These are phyloP conservation scores for Nasonia vitripennis DNA, from an alignment of 1,140 invertebrate species.

Conservation along the genomic window DNA sequence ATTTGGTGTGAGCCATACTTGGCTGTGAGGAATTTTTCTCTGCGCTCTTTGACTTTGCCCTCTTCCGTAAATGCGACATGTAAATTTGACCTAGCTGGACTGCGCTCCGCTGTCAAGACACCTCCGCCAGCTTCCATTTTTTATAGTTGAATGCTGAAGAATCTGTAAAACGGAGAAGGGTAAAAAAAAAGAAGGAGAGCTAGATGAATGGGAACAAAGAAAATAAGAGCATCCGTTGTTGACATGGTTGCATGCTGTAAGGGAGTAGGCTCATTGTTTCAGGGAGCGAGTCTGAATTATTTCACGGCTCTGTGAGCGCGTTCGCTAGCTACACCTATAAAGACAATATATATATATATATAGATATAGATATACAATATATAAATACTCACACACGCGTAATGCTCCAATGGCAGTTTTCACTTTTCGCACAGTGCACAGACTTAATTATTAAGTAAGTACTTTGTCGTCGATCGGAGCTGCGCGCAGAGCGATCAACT, in stretches of 20 bases:
- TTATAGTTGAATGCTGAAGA: conserved; percentile 5
- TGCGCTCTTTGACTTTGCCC: conserved; percentile 88
- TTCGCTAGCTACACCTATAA: too few species aligned
- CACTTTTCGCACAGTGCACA: too few species aligned
- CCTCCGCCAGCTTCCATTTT: conserved; percentile 69
- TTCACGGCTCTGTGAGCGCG: conserved; percentile 36
- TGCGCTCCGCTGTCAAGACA: conserved; percentile 78
- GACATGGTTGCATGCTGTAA: conserved; percentile 30
- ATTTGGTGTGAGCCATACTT: conserved; percentile 98
- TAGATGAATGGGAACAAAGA: conserved; percentile 24
- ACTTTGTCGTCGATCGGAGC: too few species aligned
- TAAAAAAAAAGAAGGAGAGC: not conserved
- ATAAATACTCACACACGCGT: too few species aligned
- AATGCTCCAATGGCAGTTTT: too few species aligned
- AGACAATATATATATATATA: too few species aligned
- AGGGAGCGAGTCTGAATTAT: conserved; percentile 24
- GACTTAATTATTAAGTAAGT: too few species aligned
- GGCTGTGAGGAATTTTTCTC: conserved; percentile 96
- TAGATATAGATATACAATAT: too few species aligned
- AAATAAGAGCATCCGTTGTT: conserved; percentile 40
- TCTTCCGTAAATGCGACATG: conserved; percentile 93
- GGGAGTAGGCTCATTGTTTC: not conserved
- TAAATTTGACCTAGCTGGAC: conserved; percentile 85
- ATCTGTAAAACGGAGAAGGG: conserved; percentile 13
- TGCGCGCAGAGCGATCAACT: too few species aligned